These are phyloP conservation scores for Drosophila algonquin DNA, from an alignment of 2,888 invertebrate species.

Conservation along the genomic window DNA sequence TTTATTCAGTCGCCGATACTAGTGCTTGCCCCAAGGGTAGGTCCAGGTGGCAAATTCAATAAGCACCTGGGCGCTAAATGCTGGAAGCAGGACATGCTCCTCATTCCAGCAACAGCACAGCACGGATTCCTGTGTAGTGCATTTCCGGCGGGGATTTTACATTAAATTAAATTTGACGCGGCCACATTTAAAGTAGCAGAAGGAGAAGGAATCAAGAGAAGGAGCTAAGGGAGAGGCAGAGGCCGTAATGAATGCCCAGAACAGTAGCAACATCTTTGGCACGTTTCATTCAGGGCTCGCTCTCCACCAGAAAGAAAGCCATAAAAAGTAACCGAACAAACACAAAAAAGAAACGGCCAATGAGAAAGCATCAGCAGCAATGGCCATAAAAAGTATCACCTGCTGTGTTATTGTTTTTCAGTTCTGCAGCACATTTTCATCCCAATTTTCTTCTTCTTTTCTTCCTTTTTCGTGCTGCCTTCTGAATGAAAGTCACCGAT, in stretches of 20 bases:
- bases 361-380: conserved; percentile 34
- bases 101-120: conserved; percentile 10
- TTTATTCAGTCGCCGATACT: conserved; percentile 12
- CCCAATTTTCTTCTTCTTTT: conserved; percentile 9
- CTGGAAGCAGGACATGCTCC: conserved; percentile 28
- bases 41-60: conserved; percentile 41
- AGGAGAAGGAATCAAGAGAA: not conserved
- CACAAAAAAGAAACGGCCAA: conserved; percentile 32
- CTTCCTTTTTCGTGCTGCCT: conserved; percentile 6
- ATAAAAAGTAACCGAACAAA: conserved; percentile 47
- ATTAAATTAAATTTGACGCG: conserved; percentile 62
- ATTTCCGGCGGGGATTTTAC: conserved; percentile 26
- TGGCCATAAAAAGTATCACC: conserved; percentile 73
- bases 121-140: conserved; percentile 27
- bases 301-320: conserved; percentile 43
- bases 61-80: conserved; percentile 40
- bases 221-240: not conserved
- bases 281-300: conserved; percentile 39
- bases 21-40: not conserved
- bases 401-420: conserved; percentile 71
- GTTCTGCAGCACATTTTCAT: conserved; percentile 14
- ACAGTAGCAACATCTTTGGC: conserved; percentile 41
- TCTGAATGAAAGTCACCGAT: conserved; percentile 76
- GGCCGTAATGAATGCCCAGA: conserved; percentile 56
- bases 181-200: conserved; percentile 20